Evolutionary conservation across 2,797 vertebrate genomes (phyloP).

Genomic region (Babyrousa celebensis): DNA sequence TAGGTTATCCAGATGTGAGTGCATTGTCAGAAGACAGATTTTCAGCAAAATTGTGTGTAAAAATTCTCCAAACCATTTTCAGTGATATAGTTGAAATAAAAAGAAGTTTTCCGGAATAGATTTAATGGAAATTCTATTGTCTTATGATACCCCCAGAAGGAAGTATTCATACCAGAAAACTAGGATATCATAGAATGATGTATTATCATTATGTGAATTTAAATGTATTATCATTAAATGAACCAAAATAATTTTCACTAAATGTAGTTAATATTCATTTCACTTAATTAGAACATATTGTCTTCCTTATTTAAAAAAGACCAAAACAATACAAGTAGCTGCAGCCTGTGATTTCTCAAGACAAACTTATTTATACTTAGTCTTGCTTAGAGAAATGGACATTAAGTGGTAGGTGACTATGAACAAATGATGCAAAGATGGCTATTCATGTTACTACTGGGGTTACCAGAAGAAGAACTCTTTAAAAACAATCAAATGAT

Average conservation of each 20-base stretch:
- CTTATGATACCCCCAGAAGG: not conserved
- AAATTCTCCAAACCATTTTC: not conserved
- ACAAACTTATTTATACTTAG: not conserved
- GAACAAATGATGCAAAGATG: not conserved
- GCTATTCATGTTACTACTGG: not conserved
- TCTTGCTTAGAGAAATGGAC: not conserved
- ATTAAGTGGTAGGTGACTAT: not conserved
- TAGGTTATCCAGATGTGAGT: not conserved
- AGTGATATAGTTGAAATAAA: not conserved
- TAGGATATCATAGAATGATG: not conserved
- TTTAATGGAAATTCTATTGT: not conserved
- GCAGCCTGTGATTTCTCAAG: not conserved
- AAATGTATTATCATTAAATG: not conserved
- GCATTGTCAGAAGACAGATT: not conserved
- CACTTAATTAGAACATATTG: not conserved
- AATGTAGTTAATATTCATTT: not conserved
- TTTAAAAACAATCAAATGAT: not conserved
- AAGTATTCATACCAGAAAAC: not conserved
- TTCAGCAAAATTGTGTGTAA: not conserved
- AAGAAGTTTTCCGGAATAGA: not conserved
- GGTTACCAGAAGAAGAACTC: not conserved
- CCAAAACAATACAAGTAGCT: not conserved
- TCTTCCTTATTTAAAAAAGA: not conserved
- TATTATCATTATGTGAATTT: too few species aligned
- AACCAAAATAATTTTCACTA: not conserved